A percentile compares a stretch with the other conserved stretches of the same genome.
Conservation (phyloP, 1,140 invertebrate genomes). For the Cydia pomonella region DNA sequence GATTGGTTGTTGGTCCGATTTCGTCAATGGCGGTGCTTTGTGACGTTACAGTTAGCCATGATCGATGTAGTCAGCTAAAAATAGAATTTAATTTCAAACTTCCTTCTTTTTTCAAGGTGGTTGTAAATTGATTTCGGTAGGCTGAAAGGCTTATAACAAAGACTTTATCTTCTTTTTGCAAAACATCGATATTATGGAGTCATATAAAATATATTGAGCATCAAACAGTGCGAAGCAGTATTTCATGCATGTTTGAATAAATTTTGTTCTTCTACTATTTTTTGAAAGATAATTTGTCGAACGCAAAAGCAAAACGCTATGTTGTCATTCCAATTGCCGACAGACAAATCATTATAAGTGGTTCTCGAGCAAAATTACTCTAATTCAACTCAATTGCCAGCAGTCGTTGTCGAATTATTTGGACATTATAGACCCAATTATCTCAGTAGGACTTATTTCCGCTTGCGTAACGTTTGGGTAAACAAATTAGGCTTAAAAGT, state of each 20-base stretch:
- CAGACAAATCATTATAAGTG: neutral
- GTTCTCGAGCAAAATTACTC: neutral
- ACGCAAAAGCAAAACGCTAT: neutral
- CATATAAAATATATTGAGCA: too few relatives aligned
- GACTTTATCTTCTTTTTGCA: too few relatives aligned
- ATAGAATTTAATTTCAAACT: neutral
- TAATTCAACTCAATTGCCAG: slow-evolving; percentile 23
- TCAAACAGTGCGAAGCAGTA: too few relatives aligned
- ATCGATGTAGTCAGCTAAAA: neutral
- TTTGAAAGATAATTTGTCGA: neutral
- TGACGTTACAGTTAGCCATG: neutral
- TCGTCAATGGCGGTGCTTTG: slow-evolving; percentile 3
- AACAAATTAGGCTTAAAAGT: neutral
- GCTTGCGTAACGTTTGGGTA: slow-evolving; percentile 9
- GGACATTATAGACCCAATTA: slow-evolving; percentile 5
- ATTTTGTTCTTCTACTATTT: too few relatives aligned
- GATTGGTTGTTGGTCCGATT: slow-evolving; percentile 23
- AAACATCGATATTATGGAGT: too few relatives aligned
- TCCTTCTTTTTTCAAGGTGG: neutral
- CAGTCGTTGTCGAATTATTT: slow-evolving; percentile 24
- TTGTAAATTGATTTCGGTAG: neutral
- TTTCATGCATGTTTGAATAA: too few relatives aligned
- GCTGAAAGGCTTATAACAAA: too few relatives aligned
- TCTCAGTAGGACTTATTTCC: neutral
- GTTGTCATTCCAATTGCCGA: slow-evolving; percentile 2